A percentile compares a stretch with the other conserved stretches of the same genome.
Conservation (phyloP, 1,140 invertebrate genomes). For the Akabosia matsudoensis region DNA sequence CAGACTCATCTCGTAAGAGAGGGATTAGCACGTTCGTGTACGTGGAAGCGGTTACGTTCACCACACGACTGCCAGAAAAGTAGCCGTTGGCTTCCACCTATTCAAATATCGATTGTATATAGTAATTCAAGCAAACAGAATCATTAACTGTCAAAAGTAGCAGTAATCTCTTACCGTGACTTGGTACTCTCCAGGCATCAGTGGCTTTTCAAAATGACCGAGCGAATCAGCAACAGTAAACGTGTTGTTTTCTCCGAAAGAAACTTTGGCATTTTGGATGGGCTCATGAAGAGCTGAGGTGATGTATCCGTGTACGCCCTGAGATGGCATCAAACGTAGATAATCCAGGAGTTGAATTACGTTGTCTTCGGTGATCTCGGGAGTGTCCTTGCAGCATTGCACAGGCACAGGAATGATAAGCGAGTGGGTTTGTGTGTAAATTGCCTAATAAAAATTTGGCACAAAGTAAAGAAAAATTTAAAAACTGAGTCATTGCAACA, state of each 20-base stretch:
- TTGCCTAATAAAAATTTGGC: not conserved
- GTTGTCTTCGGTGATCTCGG: constrained; percentile 4
- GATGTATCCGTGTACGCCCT: constrained; percentile 43
- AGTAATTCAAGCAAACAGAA: not conserved
- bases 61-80: constrained; percentile 55
- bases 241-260: constrained; percentile 53
- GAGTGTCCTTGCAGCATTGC: constrained; percentile 29
- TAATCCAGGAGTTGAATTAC: constrained; percentile 8
- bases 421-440: constrained; percentile 27
- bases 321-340: constrained; percentile 1
- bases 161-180: constrained; percentile 50
- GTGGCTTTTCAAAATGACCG: constrained; percentile 60
- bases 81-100: constrained; percentile 58
- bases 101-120: not conserved
- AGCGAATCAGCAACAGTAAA: constrained; percentile 54
- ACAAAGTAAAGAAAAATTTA: not conserved
- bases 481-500: not conserved
- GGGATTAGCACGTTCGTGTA: constrained; percentile 63
- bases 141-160: not conserved
- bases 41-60: constrained; percentile 53
- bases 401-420: constrained; percentile 35
- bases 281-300: constrained; percentile 57
- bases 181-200: constrained; percentile 58
- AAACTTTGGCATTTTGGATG: constrained; percentile 57
- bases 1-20: constrained; percentile 61